Base-by-base conservation (phyloP, 2,113 vertebrate genomes). In the Fulica atra region DNA sequence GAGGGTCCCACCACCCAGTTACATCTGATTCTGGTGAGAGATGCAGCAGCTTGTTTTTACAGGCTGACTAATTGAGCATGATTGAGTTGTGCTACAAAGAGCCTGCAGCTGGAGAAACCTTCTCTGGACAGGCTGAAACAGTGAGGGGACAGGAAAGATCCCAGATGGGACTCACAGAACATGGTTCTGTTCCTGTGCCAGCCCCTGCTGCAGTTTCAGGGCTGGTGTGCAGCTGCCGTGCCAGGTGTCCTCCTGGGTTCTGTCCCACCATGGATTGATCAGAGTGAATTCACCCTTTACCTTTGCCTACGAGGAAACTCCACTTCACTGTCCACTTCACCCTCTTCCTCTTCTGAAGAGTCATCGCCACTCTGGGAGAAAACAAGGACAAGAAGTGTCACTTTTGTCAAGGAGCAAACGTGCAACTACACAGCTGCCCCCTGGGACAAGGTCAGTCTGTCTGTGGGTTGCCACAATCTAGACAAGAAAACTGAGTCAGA, bases 271-370 rank as follows among this genome's bases (percentile, higher is more conserved):
- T 24, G 66, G 78, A 80, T 51, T 56, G 73, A 88, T 40, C 21
- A 76, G 84, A 56, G 31, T 24, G 54, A 70, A 80, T 80, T 86
- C 53, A 76, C 40, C 81, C 89, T 97, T 98, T 98, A 99, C 99
- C 99, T 99, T 97, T 98, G 99, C 97, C 99, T 99, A 97, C 99
- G 98, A 96, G 99, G 99, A 98, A 99, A 99, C 96, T 99, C 99
- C 89, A 99, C 99, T 98, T 99, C 99, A 93, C 99, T 99, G 89
- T 99, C 99, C 60, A 99, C 99, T 97, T 99, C 99, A 1, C 99
- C 99, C 96, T 99, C 99, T 91, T 99, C 99, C 95, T 99, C 99
- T 97, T 99, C 99, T 18, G 99, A 99, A 12, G 99, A 99, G 86
- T 99, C 99, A 40, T 99, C 99, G 14, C 98, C 98, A 2, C 98